Evolutionary conservation across 2,113 vertebrate species (phyloP), one percentile per base, ranked within the genome.

Genomic region (Semnornis frantzii): DNA sequence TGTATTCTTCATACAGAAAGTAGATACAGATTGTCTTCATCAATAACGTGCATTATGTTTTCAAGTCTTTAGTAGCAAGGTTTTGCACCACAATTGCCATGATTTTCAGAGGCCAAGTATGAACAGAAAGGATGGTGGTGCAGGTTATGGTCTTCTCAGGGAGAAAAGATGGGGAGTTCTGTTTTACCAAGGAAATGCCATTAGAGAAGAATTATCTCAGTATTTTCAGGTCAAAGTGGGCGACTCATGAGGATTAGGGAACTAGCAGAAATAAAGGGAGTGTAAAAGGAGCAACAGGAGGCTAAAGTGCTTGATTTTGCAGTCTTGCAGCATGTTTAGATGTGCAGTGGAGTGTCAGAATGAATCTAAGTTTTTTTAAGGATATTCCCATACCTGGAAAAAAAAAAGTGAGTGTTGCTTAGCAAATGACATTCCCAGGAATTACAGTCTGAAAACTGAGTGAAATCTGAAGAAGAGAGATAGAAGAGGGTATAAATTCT

Each of bases 311-410:
- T 50, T 80, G 23, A 80, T 54, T 23, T 5, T 21, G 46, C 64
- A 59, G 20, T n/a, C 19, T 77, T 55, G 25, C n/a, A 44, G 27
- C 13, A 8, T 55, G 31, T 77, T 90, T 70, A 48, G 20, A 42
- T 42, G 11, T 37, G 50, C 39, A 18, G 25, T 14, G 10, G 4
- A 4, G 21, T 64, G 44, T 82, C 0, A 0, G 9, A 30, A 23
- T 87, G 24, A 75, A 82, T 68, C 42, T 52, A 76, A 15, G 18
- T 46, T 46, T 46, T 46, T 46, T 46, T 46, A 46, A 46, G 44
- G 44, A 46, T 60, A 75, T 27, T 84, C 20, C 42, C 18, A n/a
- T 30, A 39, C 15, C 11, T 34, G 31, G n/a, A 48, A 82, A 62
- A 75, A 62, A 75, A 39, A 39, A 55, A 60, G 27, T 6, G 85